Conservation (phyloP, 2,113 vertebrate genomes). For the Anarhynchus alexandrinus region DNA sequence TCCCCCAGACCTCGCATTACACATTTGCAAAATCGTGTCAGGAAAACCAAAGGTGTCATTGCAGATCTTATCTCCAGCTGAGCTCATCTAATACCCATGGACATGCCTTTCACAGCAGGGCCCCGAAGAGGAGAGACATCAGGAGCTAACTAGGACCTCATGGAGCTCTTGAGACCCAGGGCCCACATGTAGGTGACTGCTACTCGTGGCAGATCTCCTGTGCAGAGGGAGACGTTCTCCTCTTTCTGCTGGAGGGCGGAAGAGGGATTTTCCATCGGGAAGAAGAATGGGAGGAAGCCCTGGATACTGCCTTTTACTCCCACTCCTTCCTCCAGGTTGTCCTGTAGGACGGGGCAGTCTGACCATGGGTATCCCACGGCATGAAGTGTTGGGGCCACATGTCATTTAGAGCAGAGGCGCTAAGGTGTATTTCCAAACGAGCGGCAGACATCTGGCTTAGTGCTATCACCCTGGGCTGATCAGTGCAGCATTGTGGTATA, state of each 20-base stretch:
- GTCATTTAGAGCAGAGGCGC: neutral
- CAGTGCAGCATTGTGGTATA: neutral
- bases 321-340: neutral
- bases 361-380: neutral
- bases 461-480: neutral
- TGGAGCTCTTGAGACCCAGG: neutral
- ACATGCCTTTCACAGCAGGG: neutral
- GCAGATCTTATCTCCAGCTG: neutral
- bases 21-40: neutral
- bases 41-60: neutral
- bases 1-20: neutral
- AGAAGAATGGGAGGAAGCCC: neutral
- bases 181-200: fast-evolving
- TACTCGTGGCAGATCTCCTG: neutral
- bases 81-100: neutral
- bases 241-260: neutral
- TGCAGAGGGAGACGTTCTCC: neutral
- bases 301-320: neutral
- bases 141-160: neutral
- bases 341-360: neutral
- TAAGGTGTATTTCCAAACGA: neutral
- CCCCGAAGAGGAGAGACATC: neutral
- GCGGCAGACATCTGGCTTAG: neutral
- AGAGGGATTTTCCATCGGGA: neutral
- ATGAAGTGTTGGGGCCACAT: fast-evolving